phyloP scores from a whole-genome alignment of 2,888 invertebrate genomes.

The Eulithis testata region DNA sequence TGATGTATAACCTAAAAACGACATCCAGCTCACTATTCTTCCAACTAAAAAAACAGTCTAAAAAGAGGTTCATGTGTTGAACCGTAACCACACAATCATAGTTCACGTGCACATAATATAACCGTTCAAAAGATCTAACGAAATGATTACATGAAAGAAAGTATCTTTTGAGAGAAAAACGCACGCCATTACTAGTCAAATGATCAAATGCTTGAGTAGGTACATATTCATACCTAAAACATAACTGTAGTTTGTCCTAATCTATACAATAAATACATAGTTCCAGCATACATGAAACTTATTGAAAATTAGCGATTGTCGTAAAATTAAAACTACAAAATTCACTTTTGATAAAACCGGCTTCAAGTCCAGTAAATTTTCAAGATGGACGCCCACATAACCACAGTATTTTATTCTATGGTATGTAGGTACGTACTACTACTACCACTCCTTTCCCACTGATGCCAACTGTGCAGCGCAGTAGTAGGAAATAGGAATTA shows the following conservation, averaged over 20 bases:
- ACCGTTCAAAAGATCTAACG: constrained; percentile 63
- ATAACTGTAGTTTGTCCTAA: constrained; percentile 87
- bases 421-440: constrained; percentile 18
- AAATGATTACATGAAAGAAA: constrained; percentile 79
- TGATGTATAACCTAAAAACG: constrained; percentile 84
- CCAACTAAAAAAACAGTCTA: constrained; percentile 48
- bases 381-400: constrained; percentile 91
- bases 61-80: constrained; percentile 41
- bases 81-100: constrained; percentile 49
- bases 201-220: constrained; percentile 77
- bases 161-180: constrained; percentile 86
- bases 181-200: constrained; percentile 88
- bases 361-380: constrained; percentile 89
- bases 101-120: constrained; percentile 53
- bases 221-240: constrained; percentile 87
- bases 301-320: constrained; percentile 77
- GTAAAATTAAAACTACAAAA: constrained; percentile 76
- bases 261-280: constrained; percentile 73
- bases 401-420: constrained; percentile 38
- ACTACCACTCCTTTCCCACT: constrained; percentile 46
- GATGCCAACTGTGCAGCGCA: constrained; percentile 37
- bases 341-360: constrained; percentile 87
- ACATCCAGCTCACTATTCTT: constrained; percentile 74
- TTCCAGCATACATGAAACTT: constrained; percentile 77
- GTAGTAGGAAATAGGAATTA: too few relatives aligned